phyloP scores from a whole-genome alignment of 2,113 vertebrate genomes.

The Malaclemys terrapin region DNA sequence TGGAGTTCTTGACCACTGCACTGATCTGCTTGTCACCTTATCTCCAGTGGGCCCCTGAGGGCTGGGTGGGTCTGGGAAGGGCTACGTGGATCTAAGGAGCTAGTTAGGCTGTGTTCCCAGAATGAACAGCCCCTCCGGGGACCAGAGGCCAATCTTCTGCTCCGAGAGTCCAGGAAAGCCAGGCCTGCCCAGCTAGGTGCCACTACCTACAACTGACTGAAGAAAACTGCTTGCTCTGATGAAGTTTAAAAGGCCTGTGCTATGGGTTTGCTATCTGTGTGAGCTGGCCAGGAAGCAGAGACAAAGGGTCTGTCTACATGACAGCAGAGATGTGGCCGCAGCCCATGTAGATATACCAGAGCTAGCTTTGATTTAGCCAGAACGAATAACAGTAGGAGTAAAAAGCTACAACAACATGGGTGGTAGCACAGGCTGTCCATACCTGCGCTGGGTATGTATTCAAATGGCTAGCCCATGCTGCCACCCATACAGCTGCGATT shows the following conservation, averaged over 20 bases:
- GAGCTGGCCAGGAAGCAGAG: not conserved
- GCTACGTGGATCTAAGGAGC: not conserved
- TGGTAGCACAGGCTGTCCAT: not conserved
- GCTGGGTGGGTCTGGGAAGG: not conserved
- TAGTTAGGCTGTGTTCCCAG: not conserved
- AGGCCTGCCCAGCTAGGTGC: not conserved
- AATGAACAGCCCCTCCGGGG: not conserved
- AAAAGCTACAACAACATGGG: not conserved
- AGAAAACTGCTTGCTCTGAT: not conserved
- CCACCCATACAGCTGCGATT: not conserved
- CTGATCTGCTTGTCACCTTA: not conserved
- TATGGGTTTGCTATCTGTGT: not conserved
- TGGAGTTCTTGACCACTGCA: accelerated
- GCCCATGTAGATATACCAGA: not conserved
- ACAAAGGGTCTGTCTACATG: too few species aligned
- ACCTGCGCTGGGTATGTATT: not conserved
- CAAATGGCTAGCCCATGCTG: not conserved
- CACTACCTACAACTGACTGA: not conserved
- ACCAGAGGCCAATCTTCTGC: not conserved
- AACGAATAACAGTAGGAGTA: not conserved
- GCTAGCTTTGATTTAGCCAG: not conserved
- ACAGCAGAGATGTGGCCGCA: not conserved
- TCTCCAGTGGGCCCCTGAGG: not conserved
- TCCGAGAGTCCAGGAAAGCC: not conserved
- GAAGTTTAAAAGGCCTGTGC: not conserved